Conservation (phyloP, 2,888 invertebrate species). For the Tinea pellionella region DNA sequence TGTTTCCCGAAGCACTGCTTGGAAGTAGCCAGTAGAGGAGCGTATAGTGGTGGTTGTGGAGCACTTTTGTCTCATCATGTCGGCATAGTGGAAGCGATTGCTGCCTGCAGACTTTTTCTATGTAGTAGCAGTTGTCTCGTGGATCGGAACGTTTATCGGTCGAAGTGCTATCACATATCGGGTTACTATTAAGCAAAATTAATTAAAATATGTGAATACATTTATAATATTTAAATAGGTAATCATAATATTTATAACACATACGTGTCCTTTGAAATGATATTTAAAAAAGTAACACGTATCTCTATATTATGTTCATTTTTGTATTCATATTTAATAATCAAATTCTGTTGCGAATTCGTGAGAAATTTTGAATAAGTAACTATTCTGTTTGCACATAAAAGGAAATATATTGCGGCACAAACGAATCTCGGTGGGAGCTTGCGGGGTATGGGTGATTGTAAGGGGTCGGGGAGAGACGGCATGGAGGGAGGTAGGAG, state of each 20-base stretch:
- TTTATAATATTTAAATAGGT: no score
- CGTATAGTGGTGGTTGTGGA: no score
- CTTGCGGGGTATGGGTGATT: conserved; percentile 45
- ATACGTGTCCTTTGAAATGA: neutral
- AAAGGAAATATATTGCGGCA: conserved; percentile 71
- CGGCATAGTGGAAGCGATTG: no score
- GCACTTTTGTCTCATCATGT: no score
- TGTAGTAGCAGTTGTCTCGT: no score
- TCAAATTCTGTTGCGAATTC: conserved; percentile 70
- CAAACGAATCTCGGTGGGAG: conserved; percentile 65
- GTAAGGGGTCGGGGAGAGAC: conserved; percentile 41
- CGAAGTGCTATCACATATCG: no score
- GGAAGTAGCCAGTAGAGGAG: no score
- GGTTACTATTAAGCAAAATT: no score
- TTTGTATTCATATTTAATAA: conserved; percentile 24
- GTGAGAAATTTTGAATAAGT: conserved; percentile 71
- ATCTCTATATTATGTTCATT: conserved; percentile 4
- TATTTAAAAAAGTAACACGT: conserved; percentile 7
- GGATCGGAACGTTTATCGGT: no score
- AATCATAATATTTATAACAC: neutral
- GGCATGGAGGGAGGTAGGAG: conserved; percentile 30
- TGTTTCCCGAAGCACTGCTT: no score
- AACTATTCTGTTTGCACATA: conserved; percentile 71
- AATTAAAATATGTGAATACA: no score
- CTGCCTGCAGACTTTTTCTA: no score